These are phyloP conservation scores for Alces alces DNA, from an alignment of 2,113 vertebrate species.

Conservation along the genomic window DNA sequence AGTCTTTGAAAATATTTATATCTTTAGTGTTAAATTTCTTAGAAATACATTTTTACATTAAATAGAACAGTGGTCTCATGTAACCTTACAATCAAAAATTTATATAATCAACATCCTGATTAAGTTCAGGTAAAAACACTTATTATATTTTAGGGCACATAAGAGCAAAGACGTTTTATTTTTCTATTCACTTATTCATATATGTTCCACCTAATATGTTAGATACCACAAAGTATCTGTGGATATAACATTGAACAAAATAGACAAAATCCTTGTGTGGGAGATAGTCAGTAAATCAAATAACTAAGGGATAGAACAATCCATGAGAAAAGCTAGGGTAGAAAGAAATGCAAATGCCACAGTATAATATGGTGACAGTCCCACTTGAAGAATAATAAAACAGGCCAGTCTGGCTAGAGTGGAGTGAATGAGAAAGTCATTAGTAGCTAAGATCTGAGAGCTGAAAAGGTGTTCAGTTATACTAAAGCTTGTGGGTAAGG, in stretches of 20 bases:
- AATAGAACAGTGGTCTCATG: not conserved
- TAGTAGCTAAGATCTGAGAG: not conserved
- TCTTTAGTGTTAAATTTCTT: not conserved
- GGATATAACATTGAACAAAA: not conserved
- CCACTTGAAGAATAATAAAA: not conserved
- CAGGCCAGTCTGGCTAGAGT: not conserved
- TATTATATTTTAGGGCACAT: not conserved
- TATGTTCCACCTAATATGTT: not conserved
- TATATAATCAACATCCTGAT: not conserved
- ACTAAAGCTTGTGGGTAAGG: not conserved
- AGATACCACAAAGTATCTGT: not conserved
- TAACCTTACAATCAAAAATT: not conserved
- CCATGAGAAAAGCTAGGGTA: not conserved
- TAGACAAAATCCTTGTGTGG: not conserved
- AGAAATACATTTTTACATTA: not conserved
- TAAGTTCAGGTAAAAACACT: not conserved
- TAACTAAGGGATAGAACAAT: not conserved
- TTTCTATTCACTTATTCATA: not conserved
- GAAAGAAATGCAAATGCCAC: not conserved
- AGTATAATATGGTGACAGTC: not conserved
- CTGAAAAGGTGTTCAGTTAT: not conserved
- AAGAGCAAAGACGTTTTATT: not conserved
- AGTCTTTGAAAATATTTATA: not conserved
- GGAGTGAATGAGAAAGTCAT: not conserved
- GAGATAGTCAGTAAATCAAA: not conserved